Evolutionary conservation across 2,113 vertebrate species (phyloP).

Genomic region (Xiphias gladius): DNA sequence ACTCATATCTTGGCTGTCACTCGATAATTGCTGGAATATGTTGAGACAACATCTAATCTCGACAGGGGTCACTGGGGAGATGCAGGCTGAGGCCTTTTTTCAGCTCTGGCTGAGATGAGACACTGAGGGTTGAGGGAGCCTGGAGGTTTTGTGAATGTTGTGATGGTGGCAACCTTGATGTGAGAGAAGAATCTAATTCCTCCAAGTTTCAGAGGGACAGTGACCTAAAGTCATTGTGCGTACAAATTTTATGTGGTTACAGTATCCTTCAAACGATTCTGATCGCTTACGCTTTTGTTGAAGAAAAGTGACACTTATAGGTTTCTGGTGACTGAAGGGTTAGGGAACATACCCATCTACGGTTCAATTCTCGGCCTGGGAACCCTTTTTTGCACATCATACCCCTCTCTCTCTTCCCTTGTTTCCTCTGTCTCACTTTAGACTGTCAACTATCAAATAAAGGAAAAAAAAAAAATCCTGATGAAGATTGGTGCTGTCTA

Average conservation of each 20-base stretch:
- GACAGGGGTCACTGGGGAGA: slow-evolving; percentile 46
- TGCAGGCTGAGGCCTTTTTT: slow-evolving; percentile 51
- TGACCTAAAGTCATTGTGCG: not conserved
- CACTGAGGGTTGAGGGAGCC: slow-evolving; percentile 40
- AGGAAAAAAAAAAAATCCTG: too few relatives aligned
- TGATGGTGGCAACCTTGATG: slow-evolving; percentile 1
- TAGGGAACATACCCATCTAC: not conserved
- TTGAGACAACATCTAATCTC: slow-evolving; percentile 65
- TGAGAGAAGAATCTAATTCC: not conserved
- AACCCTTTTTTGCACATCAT: too few relatives aligned
- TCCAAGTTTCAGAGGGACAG: not conserved
- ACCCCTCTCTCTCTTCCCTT: too few relatives aligned
- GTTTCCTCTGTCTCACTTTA: too few relatives aligned
- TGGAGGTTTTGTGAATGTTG: slow-evolving; percentile 22
- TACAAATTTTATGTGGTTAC: not conserved
- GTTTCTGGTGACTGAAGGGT: not conserved
- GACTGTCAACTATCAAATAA: too few relatives aligned
- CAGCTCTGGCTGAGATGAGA: slow-evolving; percentile 50
- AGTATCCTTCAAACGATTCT: not conserved
- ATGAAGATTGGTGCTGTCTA: too few relatives aligned
- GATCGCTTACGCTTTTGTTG: not conserved
- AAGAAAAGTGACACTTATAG: not conserved
- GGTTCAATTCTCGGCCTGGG: too few relatives aligned
- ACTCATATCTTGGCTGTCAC: slow-evolving; percentile 53
- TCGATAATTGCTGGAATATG: slow-evolving; percentile 62